Conservation (phyloP, 2,888 invertebrate genomes). For the Choristoneura rosaceana region DNA sequence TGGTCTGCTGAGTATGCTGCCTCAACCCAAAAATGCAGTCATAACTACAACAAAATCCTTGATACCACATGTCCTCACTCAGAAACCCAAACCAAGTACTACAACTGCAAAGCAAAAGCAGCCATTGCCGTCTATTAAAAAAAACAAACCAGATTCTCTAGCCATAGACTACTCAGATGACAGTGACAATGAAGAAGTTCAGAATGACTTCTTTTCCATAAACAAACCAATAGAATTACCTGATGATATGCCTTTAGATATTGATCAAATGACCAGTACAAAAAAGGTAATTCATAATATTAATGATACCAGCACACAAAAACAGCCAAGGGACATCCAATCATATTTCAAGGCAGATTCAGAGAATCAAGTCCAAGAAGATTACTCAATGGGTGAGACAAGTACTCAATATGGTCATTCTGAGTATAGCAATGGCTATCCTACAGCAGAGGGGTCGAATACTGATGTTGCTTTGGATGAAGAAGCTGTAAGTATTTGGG, state of each 20-base stretch:
- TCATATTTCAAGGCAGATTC: slow-evolving; percentile 72
- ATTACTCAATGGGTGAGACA: slow-evolving; percentile 40
- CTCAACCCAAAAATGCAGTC: slow-evolving; percentile 86
- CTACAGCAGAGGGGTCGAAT: slow-evolving; percentile 46
- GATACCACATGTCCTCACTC: slow-evolving; percentile 78
- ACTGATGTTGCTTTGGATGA: slow-evolving; percentile 67
- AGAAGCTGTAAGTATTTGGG: slow-evolving; percentile 71
- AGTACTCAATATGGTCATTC: slow-evolving; percentile 49
- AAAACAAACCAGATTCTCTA: slow-evolving; percentile 53
- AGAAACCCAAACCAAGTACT: slow-evolving; percentile 66
- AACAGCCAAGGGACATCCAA: slow-evolving; percentile 62
- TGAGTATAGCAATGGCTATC: slow-evolving; percentile 46
- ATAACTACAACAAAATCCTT: slow-evolving; percentile 67
- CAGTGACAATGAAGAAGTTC: slow-evolving; percentile 80
- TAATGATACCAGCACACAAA: slow-evolving; percentile 39
- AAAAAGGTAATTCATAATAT: slow-evolving; percentile 33
- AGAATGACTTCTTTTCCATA: slow-evolving; percentile 84
- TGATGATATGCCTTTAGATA: slow-evolving; percentile 68
- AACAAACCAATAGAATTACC: slow-evolving; percentile 77
- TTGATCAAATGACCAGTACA: slow-evolving; percentile 52
- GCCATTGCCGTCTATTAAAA: slow-evolving; percentile 55
- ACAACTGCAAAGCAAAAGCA: slow-evolving; percentile 57
- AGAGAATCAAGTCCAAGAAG: slow-evolving; percentile 50
- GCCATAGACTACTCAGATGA: slow-evolving; percentile 72
- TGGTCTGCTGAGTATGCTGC: slow-evolving; percentile 88